Evolutionary conservation across 2,113 vertebrate genomes (phyloP).

Genomic region (Myotis davidii): DNA sequence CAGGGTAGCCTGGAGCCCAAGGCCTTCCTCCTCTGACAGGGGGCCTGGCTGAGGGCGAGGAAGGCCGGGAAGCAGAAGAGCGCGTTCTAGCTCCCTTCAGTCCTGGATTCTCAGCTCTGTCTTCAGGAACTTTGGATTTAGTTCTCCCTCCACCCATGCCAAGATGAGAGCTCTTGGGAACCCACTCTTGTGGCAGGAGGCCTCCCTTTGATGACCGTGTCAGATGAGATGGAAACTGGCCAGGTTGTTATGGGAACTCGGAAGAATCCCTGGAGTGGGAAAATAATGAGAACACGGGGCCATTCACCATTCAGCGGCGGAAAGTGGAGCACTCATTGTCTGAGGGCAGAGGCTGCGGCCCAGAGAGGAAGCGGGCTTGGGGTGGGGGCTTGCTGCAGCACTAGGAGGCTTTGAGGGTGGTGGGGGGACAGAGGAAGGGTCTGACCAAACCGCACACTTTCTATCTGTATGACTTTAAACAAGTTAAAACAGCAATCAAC

Average conservation of each 20-base stretch:
- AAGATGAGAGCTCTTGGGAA: slow-evolving; percentile 52
- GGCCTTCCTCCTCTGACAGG: neutral
- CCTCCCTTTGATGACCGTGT: slow-evolving; percentile 75
- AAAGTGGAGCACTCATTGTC: slow-evolving; percentile 70
- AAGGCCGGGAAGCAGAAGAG: neutral
- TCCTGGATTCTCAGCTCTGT: neutral
- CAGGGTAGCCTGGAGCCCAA: neutral
- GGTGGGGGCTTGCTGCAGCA: accelerated
- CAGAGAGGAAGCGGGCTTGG: slow-evolving; percentile 1
- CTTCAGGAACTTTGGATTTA: slow-evolving; percentile 48
- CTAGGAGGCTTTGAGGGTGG: neutral
- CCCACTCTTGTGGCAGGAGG: slow-evolving; percentile 47
- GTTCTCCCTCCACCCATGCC: neutral
- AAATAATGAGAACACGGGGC: slow-evolving; percentile 79
- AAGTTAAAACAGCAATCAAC: neutral
- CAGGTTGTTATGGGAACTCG: slow-evolving; percentile 89
- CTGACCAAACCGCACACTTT: neutral
- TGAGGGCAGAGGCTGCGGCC: neutral
- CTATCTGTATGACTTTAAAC: neutral
- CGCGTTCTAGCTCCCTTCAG: neutral
- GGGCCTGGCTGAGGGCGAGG: neutral
- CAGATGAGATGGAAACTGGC: slow-evolving; percentile 83
- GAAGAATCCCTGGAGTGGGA: slow-evolving; percentile 82
- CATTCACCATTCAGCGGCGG: slow-evolving; percentile 75
- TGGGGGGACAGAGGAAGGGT: neutral